Evolutionary conservation across 2,113 vertebrate genomes (phyloP).

Genomic region (Dasyornis broadbenti): DNA sequence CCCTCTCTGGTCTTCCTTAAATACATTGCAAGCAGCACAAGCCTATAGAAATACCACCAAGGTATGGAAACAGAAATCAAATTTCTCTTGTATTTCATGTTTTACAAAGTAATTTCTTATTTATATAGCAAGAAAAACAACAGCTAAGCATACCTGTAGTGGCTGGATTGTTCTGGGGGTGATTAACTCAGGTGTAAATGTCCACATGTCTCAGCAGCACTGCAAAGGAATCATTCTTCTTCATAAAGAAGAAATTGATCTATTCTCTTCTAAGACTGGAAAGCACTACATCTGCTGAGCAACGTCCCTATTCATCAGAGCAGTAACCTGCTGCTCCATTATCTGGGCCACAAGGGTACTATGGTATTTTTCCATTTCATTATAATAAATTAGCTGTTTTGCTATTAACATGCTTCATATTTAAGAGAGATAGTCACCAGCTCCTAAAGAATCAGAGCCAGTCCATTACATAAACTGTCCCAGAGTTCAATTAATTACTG

Average conservation of each 20-base stretch:
- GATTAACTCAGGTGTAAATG: neutral
- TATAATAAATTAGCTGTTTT: conserved; percentile 33
- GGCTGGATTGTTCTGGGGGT: neutral
- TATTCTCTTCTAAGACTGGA: neutral
- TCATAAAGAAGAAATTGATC: conserved; percentile 34
- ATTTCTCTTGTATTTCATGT: neutral
- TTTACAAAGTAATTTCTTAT: neutral
- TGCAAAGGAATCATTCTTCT: neutral
- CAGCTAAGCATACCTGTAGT: neutral
- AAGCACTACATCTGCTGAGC: conserved; percentile 3
- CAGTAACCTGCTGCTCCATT: conserved; percentile 7
- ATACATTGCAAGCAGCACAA: neutral
- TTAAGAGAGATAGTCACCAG: neutral
- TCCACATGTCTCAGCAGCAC: neutral
- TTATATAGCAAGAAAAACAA: neutral
- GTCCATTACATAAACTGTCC: neutral
- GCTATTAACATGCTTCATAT: neutral
- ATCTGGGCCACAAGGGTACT: neutral
- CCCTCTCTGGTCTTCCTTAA: neutral
- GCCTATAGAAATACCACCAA: neutral
- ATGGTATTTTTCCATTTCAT: conserved; percentile 18
- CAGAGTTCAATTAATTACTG: conserved; percentile 50
- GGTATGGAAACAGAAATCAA: neutral
- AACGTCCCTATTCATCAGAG: neutral
- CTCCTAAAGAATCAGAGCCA: neutral